These are phyloP conservation scores for Peucedramus taeniatus DNA, from an alignment of 2,113 vertebrate species.

Conservation along the genomic window DNA sequence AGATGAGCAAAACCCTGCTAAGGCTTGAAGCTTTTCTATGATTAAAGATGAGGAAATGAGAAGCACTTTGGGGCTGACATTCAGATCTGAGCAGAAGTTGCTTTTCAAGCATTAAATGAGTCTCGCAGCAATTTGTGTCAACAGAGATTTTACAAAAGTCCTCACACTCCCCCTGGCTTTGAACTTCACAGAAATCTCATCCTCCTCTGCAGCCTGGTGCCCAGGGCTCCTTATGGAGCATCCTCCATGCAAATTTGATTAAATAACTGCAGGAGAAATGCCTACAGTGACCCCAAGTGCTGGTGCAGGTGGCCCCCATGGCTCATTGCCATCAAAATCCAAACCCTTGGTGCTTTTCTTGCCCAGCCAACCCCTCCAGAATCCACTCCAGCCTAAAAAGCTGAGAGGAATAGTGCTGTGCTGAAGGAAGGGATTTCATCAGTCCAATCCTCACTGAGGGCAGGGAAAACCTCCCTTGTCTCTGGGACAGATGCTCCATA, in stretches of 20 bases:
- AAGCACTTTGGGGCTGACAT: neutral
- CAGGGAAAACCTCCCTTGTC: no score
- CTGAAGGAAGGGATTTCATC: neutral
- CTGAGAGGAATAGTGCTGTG: accelerated
- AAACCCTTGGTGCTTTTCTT: neutral
- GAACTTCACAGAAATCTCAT: neutral
- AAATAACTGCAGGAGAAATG: neutral
- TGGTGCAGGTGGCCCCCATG: neutral
- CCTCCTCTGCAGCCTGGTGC: neutral
- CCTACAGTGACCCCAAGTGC: neutral
- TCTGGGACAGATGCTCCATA: neutral
- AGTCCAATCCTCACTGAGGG: neutral
- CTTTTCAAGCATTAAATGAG: accelerated
- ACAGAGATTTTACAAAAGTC: neutral
- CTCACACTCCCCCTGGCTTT: neutral
- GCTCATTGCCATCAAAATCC: neutral
- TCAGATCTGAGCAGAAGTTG: neutral
- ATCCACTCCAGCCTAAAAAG: neutral
- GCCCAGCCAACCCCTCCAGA: neutral
- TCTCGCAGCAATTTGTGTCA: neutral
- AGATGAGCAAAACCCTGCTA: neutral
- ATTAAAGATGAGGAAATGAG: neutral
- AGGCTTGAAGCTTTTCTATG: neutral
- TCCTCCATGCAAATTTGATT: neutral
- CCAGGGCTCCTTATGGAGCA: accelerated